Evolutionary conservation across 2,113 vertebrate species (phyloP).

Genomic region (Chionomys nivalis): DNA sequence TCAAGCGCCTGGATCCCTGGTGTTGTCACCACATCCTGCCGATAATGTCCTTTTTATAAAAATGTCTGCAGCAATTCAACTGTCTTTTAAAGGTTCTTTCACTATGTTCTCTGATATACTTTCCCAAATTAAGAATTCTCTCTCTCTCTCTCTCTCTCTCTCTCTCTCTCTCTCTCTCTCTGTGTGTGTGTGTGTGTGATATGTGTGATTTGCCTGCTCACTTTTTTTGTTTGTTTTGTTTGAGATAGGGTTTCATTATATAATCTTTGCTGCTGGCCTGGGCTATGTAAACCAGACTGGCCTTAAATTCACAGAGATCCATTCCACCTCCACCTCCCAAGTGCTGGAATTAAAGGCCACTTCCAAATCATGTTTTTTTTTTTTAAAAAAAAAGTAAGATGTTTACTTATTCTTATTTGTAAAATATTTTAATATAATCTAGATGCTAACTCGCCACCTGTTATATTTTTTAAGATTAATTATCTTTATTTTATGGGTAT

Average conservation of each 20-base stretch:
- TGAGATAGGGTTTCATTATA: too few relatives aligned
- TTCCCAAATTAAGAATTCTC: not conserved
- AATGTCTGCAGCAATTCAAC: not conserved
- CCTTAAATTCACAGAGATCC: too few relatives aligned
- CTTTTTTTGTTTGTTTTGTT: not conserved
- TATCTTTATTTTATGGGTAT: not conserved
- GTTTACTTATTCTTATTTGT: not conserved
- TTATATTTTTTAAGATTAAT: not conserved
- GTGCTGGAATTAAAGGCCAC: not conserved
- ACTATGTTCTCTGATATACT: not conserved
- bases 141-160: not conserved
- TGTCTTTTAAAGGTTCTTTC: not conserved
- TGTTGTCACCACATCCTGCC: too few relatives aligned
- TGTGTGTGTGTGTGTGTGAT: not conserved
- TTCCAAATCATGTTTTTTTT: fast-evolving
- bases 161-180: not conserved
- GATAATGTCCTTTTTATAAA: not conserved
- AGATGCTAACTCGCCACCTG: not conserved
- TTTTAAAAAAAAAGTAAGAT: not conserved
- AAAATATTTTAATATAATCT: conserved; percentile 13
- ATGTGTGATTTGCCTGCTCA: not conserved
- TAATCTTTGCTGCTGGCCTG: not conserved
- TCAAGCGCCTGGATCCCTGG: too few relatives aligned
- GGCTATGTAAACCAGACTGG: not conserved
- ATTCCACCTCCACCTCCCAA: not conserved